Evolutionary conservation across 2,797 vertebrate species (phyloP).

Genomic region (Phataginus tricuspis): DNA sequence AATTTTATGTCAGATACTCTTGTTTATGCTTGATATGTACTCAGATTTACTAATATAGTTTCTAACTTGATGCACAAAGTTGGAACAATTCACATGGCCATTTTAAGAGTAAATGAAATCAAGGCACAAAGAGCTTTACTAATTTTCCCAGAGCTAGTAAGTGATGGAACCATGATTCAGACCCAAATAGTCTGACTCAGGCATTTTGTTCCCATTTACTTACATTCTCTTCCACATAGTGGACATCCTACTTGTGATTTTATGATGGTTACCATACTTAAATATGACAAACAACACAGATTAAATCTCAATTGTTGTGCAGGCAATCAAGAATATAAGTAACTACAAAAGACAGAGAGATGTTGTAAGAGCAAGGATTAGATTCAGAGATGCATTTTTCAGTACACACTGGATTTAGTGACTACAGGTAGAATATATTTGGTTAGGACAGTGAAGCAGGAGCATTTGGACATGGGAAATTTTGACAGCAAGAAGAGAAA

Average conservation of each 20-base stretch:
- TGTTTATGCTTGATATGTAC: neutral
- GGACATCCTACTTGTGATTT: neutral
- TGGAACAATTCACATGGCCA: neutral
- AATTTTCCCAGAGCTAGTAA: neutral
- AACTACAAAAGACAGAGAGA: neutral
- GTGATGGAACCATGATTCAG: neutral
- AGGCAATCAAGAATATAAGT: neutral
- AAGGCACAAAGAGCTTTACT: neutral
- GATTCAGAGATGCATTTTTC: neutral
- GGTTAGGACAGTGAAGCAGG: neutral
- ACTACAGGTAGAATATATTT: neutral
- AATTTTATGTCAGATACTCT: neutral
- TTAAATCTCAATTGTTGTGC: neutral
- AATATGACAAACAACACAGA: neutral
- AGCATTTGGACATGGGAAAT: neutral
- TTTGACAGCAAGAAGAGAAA: neutral
- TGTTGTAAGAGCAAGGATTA: neutral
- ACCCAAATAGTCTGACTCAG: neutral
- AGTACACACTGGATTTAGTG: neutral
- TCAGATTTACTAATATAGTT: neutral
- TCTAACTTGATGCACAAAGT: neutral
- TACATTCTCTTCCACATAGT: neutral
- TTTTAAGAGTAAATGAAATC: neutral
- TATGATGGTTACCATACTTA: too few relatives aligned
- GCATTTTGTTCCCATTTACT: neutral